phyloP scores from a whole-genome alignment of 2,113 vertebrate genomes.

The Gambusia holbrooki region DNA sequence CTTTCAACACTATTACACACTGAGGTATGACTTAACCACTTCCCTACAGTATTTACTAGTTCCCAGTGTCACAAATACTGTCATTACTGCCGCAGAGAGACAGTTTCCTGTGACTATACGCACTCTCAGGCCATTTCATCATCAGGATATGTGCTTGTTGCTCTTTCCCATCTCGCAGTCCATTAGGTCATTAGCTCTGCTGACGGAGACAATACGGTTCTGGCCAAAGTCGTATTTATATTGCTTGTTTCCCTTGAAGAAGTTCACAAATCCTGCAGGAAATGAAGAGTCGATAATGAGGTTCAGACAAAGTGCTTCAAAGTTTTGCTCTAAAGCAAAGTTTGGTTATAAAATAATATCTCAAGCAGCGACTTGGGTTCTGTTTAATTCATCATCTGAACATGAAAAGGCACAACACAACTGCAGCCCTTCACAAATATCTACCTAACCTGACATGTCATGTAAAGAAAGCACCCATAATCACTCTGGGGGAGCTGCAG shows the following conservation, averaged over 20 bases:
- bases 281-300: background rate
- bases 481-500: too few relatives aligned
- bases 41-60: slow-evolving; percentile 15
- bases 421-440: too few relatives aligned
- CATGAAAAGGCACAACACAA: too few relatives aligned
- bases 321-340: too few relatives aligned
- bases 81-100: background rate
- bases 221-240: slow-evolving; percentile 51
- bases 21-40: slow-evolving; percentile 43
- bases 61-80: background rate
- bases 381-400: too few relatives aligned
- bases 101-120: background rate
- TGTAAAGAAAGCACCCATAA: too few relatives aligned
- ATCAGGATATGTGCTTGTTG: slow-evolving; percentile 1
- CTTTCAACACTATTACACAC: slow-evolving; percentile 19
- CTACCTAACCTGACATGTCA: too few relatives aligned
- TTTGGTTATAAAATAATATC: too few relatives aligned
- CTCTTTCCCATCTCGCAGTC: slow-evolving; percentile 32
- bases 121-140: background rate
- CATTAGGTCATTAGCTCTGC: slow-evolving; percentile 37
- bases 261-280: slow-evolving; percentile 52
- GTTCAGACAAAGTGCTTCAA: background rate
- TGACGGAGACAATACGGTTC: slow-evolving; percentile 28
- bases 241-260: slow-evolving; percentile 62
- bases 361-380: too few relatives aligned